phyloP scores from a whole-genome alignment of 2,797 vertebrate species.

The Enoplosus armatus region DNA sequence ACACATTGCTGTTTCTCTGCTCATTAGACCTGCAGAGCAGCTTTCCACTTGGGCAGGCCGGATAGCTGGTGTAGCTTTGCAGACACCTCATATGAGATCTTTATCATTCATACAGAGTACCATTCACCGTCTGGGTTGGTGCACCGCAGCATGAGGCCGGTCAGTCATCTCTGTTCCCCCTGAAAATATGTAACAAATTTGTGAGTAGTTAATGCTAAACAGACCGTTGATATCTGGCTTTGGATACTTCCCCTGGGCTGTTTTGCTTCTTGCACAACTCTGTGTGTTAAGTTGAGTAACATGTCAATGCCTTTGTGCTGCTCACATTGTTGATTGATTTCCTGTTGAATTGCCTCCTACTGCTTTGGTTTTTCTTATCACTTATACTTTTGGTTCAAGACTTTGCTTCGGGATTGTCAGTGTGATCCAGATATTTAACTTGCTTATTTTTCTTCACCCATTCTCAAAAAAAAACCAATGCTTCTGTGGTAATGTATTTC shows the following conservation, averaged over 20 bases:
- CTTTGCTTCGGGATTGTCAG: background rate
- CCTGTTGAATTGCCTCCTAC: slow-evolving; percentile 4
- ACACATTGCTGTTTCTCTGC: slow-evolving; percentile 51
- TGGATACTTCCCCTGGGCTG: slow-evolving; percentile 35
- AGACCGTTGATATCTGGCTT: slow-evolving; percentile 54
- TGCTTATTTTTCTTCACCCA: background rate
- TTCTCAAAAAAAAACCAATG: background rate
- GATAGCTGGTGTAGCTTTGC: slow-evolving; percentile 7
- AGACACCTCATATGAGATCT: slow-evolving; percentile 34
- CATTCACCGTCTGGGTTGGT: slow-evolving; percentile 16
- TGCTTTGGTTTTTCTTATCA: slow-evolving; percentile 13
- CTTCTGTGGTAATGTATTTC: background rate
- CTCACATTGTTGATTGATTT: slow-evolving; percentile 14
- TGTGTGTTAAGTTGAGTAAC: slow-evolving; percentile 52
- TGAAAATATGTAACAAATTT: slow-evolving; percentile 57
- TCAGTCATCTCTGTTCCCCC: slow-evolving; percentile 42
- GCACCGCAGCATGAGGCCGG: slow-evolving; percentile 33
- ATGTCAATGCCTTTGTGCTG: slow-evolving; percentile 16
- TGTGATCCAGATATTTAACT: slow-evolving; percentile 7
- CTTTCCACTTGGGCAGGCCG: slow-evolving; percentile 25
- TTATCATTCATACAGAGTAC: slow-evolving; percentile 31
- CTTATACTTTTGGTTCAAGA: background rate
- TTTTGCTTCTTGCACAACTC: slow-evolving; percentile 58
- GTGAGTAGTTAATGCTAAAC: slow-evolving; percentile 63
- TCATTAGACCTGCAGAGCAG: slow-evolving; percentile 59